Conservation (phyloP, 2,113 vertebrate species). For the Cranoglanis bouderius region DNA sequence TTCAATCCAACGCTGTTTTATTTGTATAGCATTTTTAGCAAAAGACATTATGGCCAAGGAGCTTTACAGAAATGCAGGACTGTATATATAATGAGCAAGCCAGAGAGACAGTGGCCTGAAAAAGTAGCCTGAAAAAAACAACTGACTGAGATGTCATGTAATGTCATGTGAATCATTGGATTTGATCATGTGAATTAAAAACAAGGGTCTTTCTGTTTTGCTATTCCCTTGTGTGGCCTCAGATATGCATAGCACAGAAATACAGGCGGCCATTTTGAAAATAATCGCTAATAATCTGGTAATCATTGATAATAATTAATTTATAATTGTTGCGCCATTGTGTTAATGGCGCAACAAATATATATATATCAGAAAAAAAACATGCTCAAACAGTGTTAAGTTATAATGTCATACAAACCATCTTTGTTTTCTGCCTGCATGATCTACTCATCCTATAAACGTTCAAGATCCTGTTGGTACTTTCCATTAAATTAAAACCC, state of each 20-base stretch:
- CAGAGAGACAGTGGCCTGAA: background rate
- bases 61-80: background rate
- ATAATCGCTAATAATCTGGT: background rate
- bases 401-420: background rate
- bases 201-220: background rate
- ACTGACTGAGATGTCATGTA: background rate
- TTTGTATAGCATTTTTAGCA: background rate
- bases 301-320: background rate
- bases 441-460: background rate
- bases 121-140: background rate
- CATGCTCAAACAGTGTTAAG: background rate
- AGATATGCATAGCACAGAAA: background rate
- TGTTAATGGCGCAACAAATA: no score
- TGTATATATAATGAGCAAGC: background rate
- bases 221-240: background rate
- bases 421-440: background rate
- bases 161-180: background rate
- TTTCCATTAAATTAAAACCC: slow-evolving; percentile 34
- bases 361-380: background rate
- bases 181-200: background rate
- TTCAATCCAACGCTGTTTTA: background rate
- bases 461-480: background rate
- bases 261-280: background rate
- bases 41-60: background rate
- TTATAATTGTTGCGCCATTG: background rate